Evolutionary conservation across 2,113 vertebrate genomes (phyloP).

Genomic region (Trogon melanurus): DNA sequence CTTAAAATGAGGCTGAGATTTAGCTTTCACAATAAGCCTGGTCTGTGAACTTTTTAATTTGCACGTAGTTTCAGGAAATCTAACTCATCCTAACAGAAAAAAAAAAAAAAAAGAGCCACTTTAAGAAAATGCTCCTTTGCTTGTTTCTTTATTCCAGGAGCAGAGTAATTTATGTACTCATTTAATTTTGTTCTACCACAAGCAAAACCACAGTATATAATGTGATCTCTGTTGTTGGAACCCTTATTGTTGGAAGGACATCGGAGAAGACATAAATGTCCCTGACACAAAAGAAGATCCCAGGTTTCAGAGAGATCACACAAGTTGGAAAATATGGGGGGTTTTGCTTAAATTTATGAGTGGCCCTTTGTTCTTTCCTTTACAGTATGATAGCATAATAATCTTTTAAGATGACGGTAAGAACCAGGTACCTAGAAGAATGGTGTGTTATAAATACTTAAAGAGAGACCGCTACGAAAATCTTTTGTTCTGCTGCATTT

Average conservation of each 20-base stretch:
- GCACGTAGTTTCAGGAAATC: constrained; percentile 47
- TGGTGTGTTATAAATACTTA: constrained; percentile 44
- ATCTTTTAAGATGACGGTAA: constrained; percentile 54
- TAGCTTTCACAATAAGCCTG: constrained; percentile 46
- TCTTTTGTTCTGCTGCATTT: constrained; percentile 41
- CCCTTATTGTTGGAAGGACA: constrained; percentile 51
- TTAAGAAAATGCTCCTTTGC: neutral
- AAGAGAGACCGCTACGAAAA: constrained; percentile 35
- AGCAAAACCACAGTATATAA: constrained; percentile 71
- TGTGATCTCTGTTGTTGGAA: constrained; percentile 33
- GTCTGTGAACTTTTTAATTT: constrained; percentile 69
- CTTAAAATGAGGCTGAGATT: constrained; percentile 44
- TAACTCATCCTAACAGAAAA: constrained; percentile 11
- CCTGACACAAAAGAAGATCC: constrained; percentile 60
- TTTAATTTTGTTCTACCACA: constrained; percentile 70
- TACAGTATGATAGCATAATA: constrained; percentile 37
- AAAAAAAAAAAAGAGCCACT: neutral
- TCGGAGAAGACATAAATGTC: constrained; percentile 56
- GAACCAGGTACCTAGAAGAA: constrained; percentile 20
- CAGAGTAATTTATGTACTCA: constrained; percentile 67
- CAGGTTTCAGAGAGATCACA: constrained; percentile 36
- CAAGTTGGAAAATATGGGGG: constrained; percentile 20
- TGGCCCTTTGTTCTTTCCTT: constrained; percentile 32
- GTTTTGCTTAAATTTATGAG: constrained; percentile 35
- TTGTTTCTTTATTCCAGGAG: constrained; percentile 57